Base-by-base conservation (phyloP, 2,888 invertebrate genomes). In the Eledone cirrhosa region DNA sequence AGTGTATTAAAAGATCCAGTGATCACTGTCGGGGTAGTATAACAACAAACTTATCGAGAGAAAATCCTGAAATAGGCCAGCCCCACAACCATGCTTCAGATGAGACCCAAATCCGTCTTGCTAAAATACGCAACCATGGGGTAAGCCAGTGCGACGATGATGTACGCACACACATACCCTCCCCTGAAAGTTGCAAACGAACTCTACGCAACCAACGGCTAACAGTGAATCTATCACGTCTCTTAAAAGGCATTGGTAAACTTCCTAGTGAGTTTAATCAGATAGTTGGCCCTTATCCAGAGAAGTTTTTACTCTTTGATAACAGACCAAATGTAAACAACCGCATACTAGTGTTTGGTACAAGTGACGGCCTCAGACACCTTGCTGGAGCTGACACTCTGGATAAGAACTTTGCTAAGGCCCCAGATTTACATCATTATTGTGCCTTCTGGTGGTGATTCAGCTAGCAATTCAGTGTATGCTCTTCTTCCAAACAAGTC, bases 281-380 rank as follows among this genome's bases (percentile, higher is more conserved):
- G 14, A 53, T 22, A 53, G 53, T 53, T 53, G 53, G 53, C 53
- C 53, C 53, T 53, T 16, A 53, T 53, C 53, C 53, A 22, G 53
- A 53, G 22, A 22, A 53, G 53, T 53, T 53, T 53, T 53, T 53
- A 53, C 53, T 53, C 53, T 22, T 16, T 53, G 53, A 53, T 53
- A 53, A 53, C 53, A 22, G 53, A 53, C 53, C 53, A 53, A 53
- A 53, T 53, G 53, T 53, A 22, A 53, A 63, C 63, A 63, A 63
- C 63, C 63, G 63, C n/a, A 63, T 63, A 8, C 4, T 63, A 63
- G 14, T 63, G 63, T 63, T 63, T 63, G 63, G 63, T 63, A 63
- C 63, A 8, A 2, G 63, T 63, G 14, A 63, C 8, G 63, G 4
- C 5, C 2, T 3, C 63, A 63, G 14, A 14, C 63, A 14, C 63